Evolutionary conservation across 2,113 vertebrate genomes (phyloP).

Genomic region (Solea senegalensis): DNA sequence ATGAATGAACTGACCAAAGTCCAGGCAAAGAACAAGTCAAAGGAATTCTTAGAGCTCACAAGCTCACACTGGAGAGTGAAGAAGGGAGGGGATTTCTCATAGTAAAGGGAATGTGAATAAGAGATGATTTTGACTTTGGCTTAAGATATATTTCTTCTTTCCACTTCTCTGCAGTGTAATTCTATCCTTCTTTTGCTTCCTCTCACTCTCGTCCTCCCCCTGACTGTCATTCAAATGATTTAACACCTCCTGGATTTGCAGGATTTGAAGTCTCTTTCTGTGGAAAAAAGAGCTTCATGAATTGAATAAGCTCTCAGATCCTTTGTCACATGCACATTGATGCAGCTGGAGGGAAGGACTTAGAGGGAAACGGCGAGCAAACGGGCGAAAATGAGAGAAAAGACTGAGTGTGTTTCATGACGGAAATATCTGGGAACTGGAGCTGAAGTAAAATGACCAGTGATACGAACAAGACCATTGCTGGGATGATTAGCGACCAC

Average conservation of each 20-base stretch:
- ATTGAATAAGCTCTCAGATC: slow-evolving; percentile 59
- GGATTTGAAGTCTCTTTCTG: slow-evolving; percentile 41
- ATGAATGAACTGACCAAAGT: slow-evolving; percentile 58
- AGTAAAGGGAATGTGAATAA: slow-evolving; percentile 7
- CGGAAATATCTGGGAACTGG: slow-evolving; percentile 14
- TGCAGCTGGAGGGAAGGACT: slow-evolving; percentile 52
- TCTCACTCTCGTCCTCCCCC: slow-evolving; percentile 39
- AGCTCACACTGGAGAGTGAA: background rate
- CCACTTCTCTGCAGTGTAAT: slow-evolving; percentile 14
- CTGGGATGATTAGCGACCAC: slow-evolving; percentile 18
- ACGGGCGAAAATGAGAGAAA: slow-evolving; percentile 41
- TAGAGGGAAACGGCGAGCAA: slow-evolving; percentile 34
- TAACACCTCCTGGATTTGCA: slow-evolving; percentile 57
- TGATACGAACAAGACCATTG: slow-evolving; percentile 20
- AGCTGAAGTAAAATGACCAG: slow-evolving; percentile 17
- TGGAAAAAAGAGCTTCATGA: slow-evolving; percentile 9
- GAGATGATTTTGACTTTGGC: slow-evolving; percentile 13
- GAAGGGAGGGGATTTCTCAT: background rate
- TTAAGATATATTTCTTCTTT: slow-evolving; percentile 8
- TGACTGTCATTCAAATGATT: slow-evolving; percentile 62
- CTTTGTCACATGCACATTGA: slow-evolving; percentile 64
- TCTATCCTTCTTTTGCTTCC: slow-evolving; percentile 38
- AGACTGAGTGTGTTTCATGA: slow-evolving; percentile 6
- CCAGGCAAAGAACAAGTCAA: slow-evolving; percentile 38
- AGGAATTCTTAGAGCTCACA: slow-evolving; percentile 8